Conservation (phyloP, 2,797 vertebrate genomes). For the Anomalospiza imberbis region DNA sequence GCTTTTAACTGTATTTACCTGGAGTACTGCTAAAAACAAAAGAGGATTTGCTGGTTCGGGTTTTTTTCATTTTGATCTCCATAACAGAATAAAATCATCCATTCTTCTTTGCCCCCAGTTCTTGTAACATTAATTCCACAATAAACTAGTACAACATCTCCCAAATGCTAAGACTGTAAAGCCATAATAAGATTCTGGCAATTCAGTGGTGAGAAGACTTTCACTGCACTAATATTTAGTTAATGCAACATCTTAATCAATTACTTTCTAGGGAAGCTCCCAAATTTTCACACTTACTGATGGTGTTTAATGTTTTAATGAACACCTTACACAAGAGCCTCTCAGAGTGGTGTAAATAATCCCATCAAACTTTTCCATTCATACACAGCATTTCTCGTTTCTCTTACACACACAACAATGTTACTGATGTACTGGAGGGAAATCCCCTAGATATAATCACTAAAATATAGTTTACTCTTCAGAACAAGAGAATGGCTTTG, state of each 20-base stretch:
- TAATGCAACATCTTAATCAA: neutral
- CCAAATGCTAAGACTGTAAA: neutral
- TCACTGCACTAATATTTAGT: neutral
- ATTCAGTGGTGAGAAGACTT: neutral
- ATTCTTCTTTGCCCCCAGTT: rapidly evolving
- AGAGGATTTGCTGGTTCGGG: rapidly evolving
- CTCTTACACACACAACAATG: neutral
- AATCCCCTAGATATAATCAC: neutral
- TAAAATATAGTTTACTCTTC: neutral
- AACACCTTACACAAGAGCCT: neutral
- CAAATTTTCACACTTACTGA: neutral
- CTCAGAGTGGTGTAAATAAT: neutral
- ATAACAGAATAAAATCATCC: neutral
- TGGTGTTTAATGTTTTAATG: neutral
- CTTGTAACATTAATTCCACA: neutral
- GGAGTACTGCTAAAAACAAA: neutral
- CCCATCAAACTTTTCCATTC: neutral
- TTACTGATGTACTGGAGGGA: neutral
- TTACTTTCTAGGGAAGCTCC: neutral
- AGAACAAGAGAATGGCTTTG: neutral
- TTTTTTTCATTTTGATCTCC: neutral
- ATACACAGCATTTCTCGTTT: neutral
- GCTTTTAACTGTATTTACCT: neutral
- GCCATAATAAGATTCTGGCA: neutral
- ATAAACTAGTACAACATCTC: neutral